A percentile compares a stretch with the other conserved stretches of the same genome.
Conservation (phyloP, 2,888 invertebrate species). For the Clanis bilineata region DNA sequence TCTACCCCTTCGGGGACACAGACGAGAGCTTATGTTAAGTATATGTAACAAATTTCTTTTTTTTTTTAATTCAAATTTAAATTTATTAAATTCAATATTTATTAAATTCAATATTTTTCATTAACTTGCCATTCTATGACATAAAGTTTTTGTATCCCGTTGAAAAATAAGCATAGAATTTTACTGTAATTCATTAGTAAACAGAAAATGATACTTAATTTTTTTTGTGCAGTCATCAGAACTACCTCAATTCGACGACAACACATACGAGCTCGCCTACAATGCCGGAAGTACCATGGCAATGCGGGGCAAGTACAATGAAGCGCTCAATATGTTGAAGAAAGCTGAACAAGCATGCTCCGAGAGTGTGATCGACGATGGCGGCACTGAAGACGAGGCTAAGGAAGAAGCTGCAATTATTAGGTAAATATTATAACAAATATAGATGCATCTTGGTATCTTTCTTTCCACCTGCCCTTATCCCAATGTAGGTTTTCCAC, state of each 20-base stretch:
- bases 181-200: neutral
- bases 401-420: conserved; percentile 96
- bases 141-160: too few relatives aligned
- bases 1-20: too few relatives aligned
- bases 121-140: too few relatives aligned
- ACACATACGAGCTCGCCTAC: conserved; percentile 94
- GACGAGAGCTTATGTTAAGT: too few relatives aligned
- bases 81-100: too few relatives aligned
- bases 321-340: conserved; percentile 91
- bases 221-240: conserved; percentile 51
- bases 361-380: conserved; percentile 94
- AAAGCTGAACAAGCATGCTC: conserved; percentile 92
- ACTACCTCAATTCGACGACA: conserved; percentile 66
- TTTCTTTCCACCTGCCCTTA: too few relatives aligned
- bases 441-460: too few relatives aligned
- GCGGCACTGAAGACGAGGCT: conserved; percentile 95
- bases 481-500: too few relatives aligned
- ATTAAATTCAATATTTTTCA: too few relatives aligned
- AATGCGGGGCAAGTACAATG: conserved; percentile 85
- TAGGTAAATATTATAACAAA: conserved; percentile 76
- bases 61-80: too few relatives aligned
- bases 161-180: too few relatives aligned
- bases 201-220: neutral
- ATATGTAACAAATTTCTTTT: too few relatives aligned
- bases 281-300: conserved; percentile 94